Conservation (phyloP, 2,113 vertebrate genomes). For the Verasper variegatus region DNA sequence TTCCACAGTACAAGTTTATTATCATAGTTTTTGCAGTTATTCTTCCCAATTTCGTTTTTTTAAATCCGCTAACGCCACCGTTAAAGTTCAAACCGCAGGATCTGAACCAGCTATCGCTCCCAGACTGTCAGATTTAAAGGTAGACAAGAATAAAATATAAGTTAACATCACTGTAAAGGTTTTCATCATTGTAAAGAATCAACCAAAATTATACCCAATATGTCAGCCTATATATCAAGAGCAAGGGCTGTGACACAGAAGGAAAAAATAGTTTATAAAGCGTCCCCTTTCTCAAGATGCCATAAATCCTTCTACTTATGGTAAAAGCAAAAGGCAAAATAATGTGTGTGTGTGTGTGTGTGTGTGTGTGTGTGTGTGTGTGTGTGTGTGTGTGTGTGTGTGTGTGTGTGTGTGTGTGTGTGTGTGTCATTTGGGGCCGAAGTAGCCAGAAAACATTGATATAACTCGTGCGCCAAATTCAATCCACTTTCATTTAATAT, state of each 20-base stretch:
- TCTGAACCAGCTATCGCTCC: background rate
- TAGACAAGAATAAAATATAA: background rate
- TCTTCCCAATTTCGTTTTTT: background rate
- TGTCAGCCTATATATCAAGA: background rate
- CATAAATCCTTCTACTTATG: background rate
- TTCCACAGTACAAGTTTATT: conserved; percentile 4
- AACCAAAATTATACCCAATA: background rate
- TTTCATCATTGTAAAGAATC: background rate
- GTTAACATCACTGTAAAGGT: background rate
- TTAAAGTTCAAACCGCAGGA: background rate
- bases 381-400: too few relatives aligned
- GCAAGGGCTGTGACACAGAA: background rate
- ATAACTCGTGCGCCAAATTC: background rate
- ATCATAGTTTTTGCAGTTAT: conserved; percentile 29
- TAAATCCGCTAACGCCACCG: background rate
- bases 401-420: too few relatives aligned
- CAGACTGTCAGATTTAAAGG: background rate
- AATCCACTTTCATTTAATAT: conserved; percentile 1
- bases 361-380: too few relatives aligned
- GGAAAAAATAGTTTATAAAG: too few relatives aligned
- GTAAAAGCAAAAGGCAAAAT: too few relatives aligned
- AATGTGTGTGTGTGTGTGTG: too few relatives aligned
- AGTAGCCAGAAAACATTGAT: too few relatives aligned
- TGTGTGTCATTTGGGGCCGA: too few relatives aligned
- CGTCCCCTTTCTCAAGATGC: too few relatives aligned